A percentile compares a stretch with the other conserved stretches of the same genome.
These are phyloP conservation scores for Hyles lineata DNA, from an alignment of 2,888 invertebrate species.

Conservation along the genomic window DNA sequence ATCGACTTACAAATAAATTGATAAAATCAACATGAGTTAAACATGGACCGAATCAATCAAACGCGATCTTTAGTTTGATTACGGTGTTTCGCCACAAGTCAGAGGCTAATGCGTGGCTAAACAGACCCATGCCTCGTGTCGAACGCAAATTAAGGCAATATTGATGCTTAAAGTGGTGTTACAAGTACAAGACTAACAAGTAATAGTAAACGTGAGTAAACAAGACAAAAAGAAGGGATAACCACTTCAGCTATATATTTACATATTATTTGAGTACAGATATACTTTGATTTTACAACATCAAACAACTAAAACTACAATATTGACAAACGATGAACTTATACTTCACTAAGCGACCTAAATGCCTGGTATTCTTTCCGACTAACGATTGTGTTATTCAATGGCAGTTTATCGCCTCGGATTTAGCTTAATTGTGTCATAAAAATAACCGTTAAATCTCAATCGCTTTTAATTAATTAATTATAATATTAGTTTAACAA, in stretches of 20 bases:
- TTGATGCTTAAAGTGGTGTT: slow-evolving; percentile 43
- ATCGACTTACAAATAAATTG: slow-evolving; percentile 30
- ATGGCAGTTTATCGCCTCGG: background rate
- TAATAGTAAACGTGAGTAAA: slow-evolving; percentile 39
- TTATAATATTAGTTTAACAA: slow-evolving; percentile 19
- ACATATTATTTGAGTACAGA: too few relatives aligned
- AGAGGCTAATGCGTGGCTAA: slow-evolving; percentile 46
- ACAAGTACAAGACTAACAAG: slow-evolving; percentile 42
- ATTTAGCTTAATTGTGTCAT: slow-evolving; percentile 25
- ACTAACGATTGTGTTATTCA: slow-evolving; percentile 15
- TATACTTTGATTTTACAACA: slow-evolving; percentile 27
- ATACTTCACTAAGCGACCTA: background rate
- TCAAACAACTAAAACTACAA: too few relatives aligned
- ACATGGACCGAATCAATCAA: slow-evolving; percentile 31
- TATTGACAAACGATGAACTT: background rate
- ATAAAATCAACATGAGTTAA: slow-evolving; percentile 32
- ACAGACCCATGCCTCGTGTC: slow-evolving; percentile 45
- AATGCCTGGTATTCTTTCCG: slow-evolving; percentile 17
- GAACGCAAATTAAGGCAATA: slow-evolving; percentile 59
- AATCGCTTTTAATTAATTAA: slow-evolving; percentile 4
- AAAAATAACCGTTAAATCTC: slow-evolving; percentile 32
- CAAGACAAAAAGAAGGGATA: slow-evolving; percentile 39
- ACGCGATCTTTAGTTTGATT: slow-evolving; percentile 38
- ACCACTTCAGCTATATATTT: too few relatives aligned
- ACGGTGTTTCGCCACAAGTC: slow-evolving; percentile 44